A percentile compares a stretch with the other conserved stretches of the same genome.
phyloP scores from a whole-genome alignment of 2,888 invertebrate species.

The Carabus problematicus region DNA sequence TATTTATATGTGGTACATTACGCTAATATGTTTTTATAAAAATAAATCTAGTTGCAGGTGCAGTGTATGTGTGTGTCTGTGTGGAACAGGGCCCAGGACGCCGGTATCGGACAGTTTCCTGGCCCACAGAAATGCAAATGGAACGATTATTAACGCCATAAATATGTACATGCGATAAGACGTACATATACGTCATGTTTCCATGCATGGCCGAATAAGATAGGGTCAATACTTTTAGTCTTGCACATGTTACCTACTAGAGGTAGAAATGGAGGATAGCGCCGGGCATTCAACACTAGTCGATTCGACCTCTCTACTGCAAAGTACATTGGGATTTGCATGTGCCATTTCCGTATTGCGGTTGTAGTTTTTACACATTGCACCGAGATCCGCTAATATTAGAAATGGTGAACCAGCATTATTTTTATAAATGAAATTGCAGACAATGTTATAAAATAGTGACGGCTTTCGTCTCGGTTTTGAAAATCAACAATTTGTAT shows the following conservation, averaged over 20 bases:
- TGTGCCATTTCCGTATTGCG: too few species aligned
- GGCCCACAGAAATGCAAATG: constrained; percentile 17
- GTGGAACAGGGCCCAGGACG: background rate
- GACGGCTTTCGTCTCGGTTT: too few species aligned
- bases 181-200: background rate
- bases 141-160: constrained; percentile 20
- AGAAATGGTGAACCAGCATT: too few species aligned
- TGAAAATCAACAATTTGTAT: too few species aligned
- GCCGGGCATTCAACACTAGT: background rate
- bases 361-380: too few species aligned
- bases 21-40: constrained; percentile 21
- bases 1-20: constrained; percentile 22
- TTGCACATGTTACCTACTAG: background rate
- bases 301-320: constrained; percentile 6
- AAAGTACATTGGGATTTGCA: constrained; percentile 3
- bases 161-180: constrained; percentile 10
- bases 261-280: background rate
- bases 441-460: too few species aligned
- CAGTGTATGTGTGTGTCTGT: background rate
- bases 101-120: constrained; percentile 11
- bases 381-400: too few species aligned
- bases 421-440: too few species aligned
- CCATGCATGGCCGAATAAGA: background rate
- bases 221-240: background rate
- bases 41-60: constrained; percentile 17